Evolutionary conservation across 2,113 vertebrate species (phyloP), one percentile per base, ranked within the genome.

Genomic region (Xiphophorus maculatus): DNA sequence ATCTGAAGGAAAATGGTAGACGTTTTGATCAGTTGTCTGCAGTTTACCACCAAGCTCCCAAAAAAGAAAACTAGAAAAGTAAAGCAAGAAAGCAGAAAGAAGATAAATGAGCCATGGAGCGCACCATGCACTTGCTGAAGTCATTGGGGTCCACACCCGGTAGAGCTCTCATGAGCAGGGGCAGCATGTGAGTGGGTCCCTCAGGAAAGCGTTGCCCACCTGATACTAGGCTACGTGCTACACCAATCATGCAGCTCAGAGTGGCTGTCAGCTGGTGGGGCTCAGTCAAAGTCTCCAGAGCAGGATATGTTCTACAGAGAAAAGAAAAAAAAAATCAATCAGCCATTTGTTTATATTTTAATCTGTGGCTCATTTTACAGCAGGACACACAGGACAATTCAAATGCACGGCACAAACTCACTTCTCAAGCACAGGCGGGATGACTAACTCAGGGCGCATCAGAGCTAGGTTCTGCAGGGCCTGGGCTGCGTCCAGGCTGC

Each of bases 101-200:
- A 54, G 25, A 30, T 17, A 33, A 22, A 74, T 1, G 27, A 80
- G 63, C 25, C 77, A 5, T 37, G 63, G 58, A 51, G 6, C 95
- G 84, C 87, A 99, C 98, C 98, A 99, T 99, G 93, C 98, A 99
- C 89, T 99, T 99, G 95, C 97, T 99, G 89, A 99, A 99, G 93
- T 99, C 98, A 73, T 99, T 99, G 37, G 98, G 98, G 92, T 99
- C 98, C 67, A 99, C 98, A 7, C 98, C 98, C 48, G 98, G 98
- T 84, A 99, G 89, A 0, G 98, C 97, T 93, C 98, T 96, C 97
- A 99, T 98, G 85, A 99, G 93, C 3, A 99, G 95, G 88, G 98
- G 98, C 83, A 99, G 93, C 96, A 99, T 97, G 88, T 99, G 98
- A 40, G 97, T 97, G 51, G 97, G 97, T 60, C 98, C 98, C 94